Evolutionary conservation across 2,113 vertebrate species (phyloP).

Genomic region (Procavia capensis): DNA sequence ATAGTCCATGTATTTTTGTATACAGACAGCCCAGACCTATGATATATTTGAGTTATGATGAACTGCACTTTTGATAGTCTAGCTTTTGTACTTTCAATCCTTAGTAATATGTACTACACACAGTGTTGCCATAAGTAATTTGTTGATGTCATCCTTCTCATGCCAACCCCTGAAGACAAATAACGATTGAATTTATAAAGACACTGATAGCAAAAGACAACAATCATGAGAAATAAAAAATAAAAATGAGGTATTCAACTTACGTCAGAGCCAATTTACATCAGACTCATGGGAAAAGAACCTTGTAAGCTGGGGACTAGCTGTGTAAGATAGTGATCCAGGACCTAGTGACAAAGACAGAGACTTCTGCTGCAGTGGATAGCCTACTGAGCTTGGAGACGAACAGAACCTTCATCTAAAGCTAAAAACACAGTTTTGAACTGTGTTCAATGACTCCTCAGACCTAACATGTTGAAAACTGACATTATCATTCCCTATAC

Average conservation of each 20-base stretch:
- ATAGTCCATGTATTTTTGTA: not conserved
- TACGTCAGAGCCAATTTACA: not conserved
- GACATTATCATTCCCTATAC: not conserved
- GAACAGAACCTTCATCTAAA: not conserved
- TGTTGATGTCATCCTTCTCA: not conserved
- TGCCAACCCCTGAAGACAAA: not conserved
- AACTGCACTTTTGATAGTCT: too few relatives aligned
- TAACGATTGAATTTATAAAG: not conserved
- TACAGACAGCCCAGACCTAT: not conserved
- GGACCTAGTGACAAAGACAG: not conserved
- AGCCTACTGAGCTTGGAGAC: not conserved
- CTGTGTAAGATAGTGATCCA: not conserved
- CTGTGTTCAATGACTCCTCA: not conserved
- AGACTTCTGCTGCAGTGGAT: not conserved
- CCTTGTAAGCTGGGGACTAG: not conserved
- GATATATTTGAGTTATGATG: too few relatives aligned
- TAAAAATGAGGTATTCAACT: not conserved
- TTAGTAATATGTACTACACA: not conserved
- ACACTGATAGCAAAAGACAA: not conserved
- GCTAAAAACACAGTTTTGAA: not conserved
- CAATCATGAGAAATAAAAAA: not conserved
- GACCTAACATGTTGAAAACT: not conserved
- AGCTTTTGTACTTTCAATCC: not conserved
- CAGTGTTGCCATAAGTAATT: not conserved
- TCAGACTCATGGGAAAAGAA: too few relatives aligned